Percentiles rank a stretch among this genome's conserved stretches.
These are phyloP conservation scores for Brachionus paranguensis DNA, from an alignment of 1,140 invertebrate species.

Conservation along the genomic window DNA sequence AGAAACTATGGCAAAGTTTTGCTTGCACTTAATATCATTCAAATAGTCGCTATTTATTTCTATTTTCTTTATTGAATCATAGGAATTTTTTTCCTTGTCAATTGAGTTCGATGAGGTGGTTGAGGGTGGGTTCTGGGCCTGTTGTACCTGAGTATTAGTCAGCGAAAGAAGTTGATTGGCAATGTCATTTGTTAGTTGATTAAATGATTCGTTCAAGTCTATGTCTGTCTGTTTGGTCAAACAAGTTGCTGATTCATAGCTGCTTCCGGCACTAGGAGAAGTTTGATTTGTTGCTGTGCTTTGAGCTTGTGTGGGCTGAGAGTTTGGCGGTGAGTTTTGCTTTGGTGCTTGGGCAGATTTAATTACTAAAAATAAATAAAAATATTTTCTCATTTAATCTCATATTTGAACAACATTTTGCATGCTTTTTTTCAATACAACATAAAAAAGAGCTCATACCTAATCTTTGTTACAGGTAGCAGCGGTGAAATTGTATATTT, in stretches of 20 bases:
- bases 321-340: constrained; percentile 11
- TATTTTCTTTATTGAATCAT: not conserved
- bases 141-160: not conserved
- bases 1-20: not conserved
- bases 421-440: not conserved
- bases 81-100: not conserved
- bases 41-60: not conserved
- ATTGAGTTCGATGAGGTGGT: not conserved
- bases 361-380: not conserved
- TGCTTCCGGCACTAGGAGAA: not conserved
- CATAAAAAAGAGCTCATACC: constrained; percentile 28
- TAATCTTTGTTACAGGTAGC: constrained; percentile 38
- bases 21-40: not conserved
- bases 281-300: constrained; percentile 9
- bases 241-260: constrained; percentile 7
- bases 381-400: not conserved
- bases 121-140: not conserved
- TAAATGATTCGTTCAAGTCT: constrained; percentile 29
- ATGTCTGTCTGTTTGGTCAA: not conserved
- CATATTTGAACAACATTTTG: not conserved
- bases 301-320: not conserved
- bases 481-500: constrained; percentile 33
- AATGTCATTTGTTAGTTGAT: constrained; percentile 22
- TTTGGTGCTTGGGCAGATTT: not conserved
- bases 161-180: constrained; percentile 1